Conservation (phyloP, 2,797 vertebrate species). For the Bradypus variegatus region DNA sequence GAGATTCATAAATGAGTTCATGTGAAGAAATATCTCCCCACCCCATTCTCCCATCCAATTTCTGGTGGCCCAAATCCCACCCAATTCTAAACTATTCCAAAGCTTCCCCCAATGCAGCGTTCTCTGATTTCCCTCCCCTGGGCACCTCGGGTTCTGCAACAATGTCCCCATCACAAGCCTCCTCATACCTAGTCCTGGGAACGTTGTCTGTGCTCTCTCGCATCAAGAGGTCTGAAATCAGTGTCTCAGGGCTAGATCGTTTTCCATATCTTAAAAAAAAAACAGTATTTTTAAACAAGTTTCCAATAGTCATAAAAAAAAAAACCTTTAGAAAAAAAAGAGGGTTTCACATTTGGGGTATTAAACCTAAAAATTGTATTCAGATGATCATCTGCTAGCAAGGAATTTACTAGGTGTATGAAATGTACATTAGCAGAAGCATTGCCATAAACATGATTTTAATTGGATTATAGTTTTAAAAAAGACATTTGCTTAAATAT, state of each 20-base stretch:
- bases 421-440: background rate
- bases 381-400: background rate
- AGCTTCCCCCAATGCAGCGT: background rate
- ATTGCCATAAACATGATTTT: conserved; percentile 1
- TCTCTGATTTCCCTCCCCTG: background rate
- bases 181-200: conserved; percentile 83
- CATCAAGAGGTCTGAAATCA: conserved; percentile 85
- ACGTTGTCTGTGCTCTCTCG: conserved; percentile 85
- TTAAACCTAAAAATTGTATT: background rate
- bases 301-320: background rate
- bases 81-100: background rate
- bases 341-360: background rate
- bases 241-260: conserved; percentile 83
- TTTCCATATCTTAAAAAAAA: conserved; percentile 85
- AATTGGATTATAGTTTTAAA: too few relatives aligned
- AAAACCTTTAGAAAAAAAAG: background rate
- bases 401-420: background rate
- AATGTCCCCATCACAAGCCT: background rate
- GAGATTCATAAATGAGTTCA: background rate
- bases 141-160: background rate
- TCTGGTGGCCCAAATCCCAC: background rate
- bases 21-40: background rate
- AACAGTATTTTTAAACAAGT: background rate
- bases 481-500: background rate
- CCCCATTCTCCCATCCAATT: background rate